A percentile compares a stretch with the other conserved stretches of the same genome.
Evolutionary conservation across 2,888 invertebrate species (phyloP).

Genomic region (Zeuzera pyrina): DNA sequence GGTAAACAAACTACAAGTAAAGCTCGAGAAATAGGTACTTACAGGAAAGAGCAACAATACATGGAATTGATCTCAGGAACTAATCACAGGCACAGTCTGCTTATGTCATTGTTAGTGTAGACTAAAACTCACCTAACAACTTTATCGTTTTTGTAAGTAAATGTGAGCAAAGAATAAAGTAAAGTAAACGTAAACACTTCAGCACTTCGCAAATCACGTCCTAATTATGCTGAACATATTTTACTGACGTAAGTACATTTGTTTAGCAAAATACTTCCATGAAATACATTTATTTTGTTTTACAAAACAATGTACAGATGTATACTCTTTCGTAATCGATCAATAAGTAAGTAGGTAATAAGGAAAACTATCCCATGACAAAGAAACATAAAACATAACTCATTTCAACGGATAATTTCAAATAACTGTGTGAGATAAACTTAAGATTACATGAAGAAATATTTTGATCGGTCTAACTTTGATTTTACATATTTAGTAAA

Average conservation of each 20-base stretch:
- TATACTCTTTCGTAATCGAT: slow-evolving; percentile 67
- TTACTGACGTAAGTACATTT: too few species aligned
- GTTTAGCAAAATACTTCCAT: background rate
- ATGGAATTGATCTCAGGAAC: slow-evolving; percentile 56
- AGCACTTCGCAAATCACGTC: too few species aligned
- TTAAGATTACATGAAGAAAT: slow-evolving; percentile 25
- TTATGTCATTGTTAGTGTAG: slow-evolving; percentile 32
- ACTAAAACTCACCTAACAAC: slow-evolving; percentile 23
- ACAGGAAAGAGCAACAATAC: slow-evolving; percentile 73
- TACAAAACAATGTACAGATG: slow-evolving; percentile 33
- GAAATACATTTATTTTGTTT: slow-evolving; percentile 11
- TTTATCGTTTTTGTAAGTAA: slow-evolving; percentile 27
- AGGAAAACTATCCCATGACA: slow-evolving; percentile 61
- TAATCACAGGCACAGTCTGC: slow-evolving; percentile 27
- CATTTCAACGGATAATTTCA: slow-evolving; percentile 15
- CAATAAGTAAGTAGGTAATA: slow-evolving; percentile 57
- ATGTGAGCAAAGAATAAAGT: slow-evolving; percentile 16
- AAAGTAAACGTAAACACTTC: too few species aligned
- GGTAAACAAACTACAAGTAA: background rate
- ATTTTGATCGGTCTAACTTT: slow-evolving; percentile 20
- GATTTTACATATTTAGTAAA: slow-evolving; percentile 33
- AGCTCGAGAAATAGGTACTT: slow-evolving; percentile 28
- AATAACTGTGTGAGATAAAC: slow-evolving; percentile 17
- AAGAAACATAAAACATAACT: slow-evolving; percentile 41
- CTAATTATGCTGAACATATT: too few species aligned